A percentile compares a stretch with the other conserved stretches of the same genome.
Evolutionary conservation across 2,113 vertebrate genomes (phyloP).

Genomic region (Heterochromis multidens): DNA sequence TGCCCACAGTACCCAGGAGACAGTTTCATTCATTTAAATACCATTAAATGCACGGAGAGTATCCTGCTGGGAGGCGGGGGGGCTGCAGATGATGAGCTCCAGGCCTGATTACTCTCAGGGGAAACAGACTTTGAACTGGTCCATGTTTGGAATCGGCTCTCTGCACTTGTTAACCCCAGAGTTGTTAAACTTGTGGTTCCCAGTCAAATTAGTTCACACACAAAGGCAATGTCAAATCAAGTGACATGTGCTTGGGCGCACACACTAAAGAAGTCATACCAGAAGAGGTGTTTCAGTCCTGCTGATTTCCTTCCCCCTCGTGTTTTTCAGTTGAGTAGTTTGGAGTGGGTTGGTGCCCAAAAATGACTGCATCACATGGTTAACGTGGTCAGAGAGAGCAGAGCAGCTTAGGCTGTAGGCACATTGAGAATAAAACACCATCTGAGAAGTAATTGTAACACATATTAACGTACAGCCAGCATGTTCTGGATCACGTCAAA

Average conservation of each 20-base stretch:
- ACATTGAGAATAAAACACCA: background rate
- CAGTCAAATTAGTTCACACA: background rate
- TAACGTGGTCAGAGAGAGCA: background rate
- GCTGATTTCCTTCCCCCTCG: background rate
- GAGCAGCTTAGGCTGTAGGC: background rate
- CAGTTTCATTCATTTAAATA: constrained; percentile 20
- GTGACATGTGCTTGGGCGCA: background rate
- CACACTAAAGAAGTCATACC: background rate
- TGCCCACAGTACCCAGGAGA: constrained; percentile 1
- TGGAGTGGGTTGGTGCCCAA: background rate
- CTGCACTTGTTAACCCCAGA: background rate
- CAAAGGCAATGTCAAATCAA: background rate
- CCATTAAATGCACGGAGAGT: constrained; percentile 25
- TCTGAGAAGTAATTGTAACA: background rate
- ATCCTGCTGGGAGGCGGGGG: background rate
- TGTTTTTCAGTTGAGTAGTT: background rate
- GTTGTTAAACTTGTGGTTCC: background rate
- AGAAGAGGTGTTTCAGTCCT: background rate
- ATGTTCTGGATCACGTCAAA: background rate
- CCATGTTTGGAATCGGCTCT: constrained; percentile 1
- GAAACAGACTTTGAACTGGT: constrained; percentile 5
- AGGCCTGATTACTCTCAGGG: constrained; percentile 38
- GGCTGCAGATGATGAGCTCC: constrained; percentile 6
- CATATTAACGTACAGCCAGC: background rate
- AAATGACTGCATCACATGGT: background rate